Percentiles rank a stretch among this genome's conserved stretches.
Evolutionary conservation across 2,113 vertebrate genomes (phyloP).

Genomic region (Deroptyus accipitrinus): DNA sequence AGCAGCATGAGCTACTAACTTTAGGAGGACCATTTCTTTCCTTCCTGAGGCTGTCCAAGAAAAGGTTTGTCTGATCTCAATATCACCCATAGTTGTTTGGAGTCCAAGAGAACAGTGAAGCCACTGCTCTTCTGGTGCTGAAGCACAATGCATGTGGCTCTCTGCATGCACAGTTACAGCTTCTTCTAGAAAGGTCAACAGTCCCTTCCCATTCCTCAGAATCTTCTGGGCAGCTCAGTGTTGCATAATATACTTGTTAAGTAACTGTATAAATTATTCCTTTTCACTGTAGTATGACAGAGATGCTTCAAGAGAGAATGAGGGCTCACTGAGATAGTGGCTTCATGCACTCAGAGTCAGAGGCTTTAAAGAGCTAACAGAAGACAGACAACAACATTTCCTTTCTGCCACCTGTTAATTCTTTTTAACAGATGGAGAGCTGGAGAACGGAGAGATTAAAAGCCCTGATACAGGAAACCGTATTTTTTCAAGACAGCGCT

Average conservation of each 20-base stretch:
- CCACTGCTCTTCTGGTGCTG: neutral
- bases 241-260: neutral
- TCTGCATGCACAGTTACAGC: neutral
- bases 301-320: neutral
- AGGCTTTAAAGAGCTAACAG: conserved; percentile 40
- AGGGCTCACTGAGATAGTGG: neutral
- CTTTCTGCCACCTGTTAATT: conserved; percentile 63
- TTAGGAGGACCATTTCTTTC: neutral
- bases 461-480: conserved; percentile 57
- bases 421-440: conserved; percentile 62
- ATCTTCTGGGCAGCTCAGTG: neutral
- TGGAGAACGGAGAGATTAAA: conserved; percentile 60
- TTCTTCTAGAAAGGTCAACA: neutral
- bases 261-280: neutral
- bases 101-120: neutral
- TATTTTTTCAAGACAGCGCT: conserved; percentile 56
- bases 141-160: neutral
- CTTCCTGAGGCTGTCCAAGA: neutral
- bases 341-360: neutral
- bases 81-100: neutral
- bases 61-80: accelerated
- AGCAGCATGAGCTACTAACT: neutral
- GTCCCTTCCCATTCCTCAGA: neutral
- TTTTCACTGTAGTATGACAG: neutral
- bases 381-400: conserved; percentile 59